Conservation (phyloP, 2,113 vertebrate species). For the Rhinoderma darwinii region DNA sequence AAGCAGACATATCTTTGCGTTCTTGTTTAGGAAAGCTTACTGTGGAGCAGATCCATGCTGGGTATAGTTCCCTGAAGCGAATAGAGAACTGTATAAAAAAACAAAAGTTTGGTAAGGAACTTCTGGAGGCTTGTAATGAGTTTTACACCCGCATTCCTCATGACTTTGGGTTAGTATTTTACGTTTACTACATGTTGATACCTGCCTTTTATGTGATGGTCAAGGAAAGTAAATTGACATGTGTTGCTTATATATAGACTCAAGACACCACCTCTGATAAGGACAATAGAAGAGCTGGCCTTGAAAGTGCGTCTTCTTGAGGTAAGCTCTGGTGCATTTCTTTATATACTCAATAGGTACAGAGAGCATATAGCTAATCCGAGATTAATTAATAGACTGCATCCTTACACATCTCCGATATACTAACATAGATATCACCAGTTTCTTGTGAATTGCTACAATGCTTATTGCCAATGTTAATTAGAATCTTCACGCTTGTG, state of each 20-base stretch:
- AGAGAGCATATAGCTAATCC: no score
- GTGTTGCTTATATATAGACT: slow-evolving; percentile 68
- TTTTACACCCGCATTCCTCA: slow-evolving; percentile 93
- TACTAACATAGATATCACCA: no score
- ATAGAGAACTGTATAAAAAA: slow-evolving; percentile 83
- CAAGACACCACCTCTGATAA: slow-evolving; percentile 82
- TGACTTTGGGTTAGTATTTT: slow-evolving; percentile 82
- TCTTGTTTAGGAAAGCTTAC: slow-evolving; percentile 83
- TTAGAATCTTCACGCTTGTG: no score
- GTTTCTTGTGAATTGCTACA: no score
- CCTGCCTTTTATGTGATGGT: neutral
- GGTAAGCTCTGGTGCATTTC: slow-evolving; percentile 68
- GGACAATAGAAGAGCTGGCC: slow-evolving; percentile 80
- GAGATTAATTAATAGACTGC: no score
- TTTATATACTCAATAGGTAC: neutral
- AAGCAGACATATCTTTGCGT: neutral
- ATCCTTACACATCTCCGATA: no score
- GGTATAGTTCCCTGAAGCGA: slow-evolving; percentile 81
- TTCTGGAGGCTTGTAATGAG: slow-evolving; percentile 87
- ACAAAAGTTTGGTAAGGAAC: slow-evolving; percentile 69
- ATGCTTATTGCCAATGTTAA: no score
- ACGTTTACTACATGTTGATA: neutral
- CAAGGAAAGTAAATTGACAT: neutral
- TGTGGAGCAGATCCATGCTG: slow-evolving; percentile 82
- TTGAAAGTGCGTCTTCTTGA: slow-evolving; percentile 84